Evolutionary conservation across 2,797 vertebrate species (phyloP).

Genomic region (Prionace glauca): DNA sequence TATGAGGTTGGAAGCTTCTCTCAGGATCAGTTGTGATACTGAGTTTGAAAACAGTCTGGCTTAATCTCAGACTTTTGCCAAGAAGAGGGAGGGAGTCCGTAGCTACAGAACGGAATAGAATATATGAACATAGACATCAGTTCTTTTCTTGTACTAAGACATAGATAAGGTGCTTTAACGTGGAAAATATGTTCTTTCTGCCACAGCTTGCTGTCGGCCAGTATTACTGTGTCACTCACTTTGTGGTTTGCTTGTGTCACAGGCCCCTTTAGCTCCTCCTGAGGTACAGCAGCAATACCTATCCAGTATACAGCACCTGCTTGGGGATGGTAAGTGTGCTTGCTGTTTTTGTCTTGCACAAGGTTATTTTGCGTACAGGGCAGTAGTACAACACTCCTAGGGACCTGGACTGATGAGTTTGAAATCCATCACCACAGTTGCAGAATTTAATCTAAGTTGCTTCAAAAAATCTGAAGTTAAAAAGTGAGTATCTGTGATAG

Average conservation of each 20-base stretch:
- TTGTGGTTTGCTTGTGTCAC: constrained; percentile 37
- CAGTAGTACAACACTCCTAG: neutral
- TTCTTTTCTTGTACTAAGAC: neutral
- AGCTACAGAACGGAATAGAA: neutral
- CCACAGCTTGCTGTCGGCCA: too few species aligned
- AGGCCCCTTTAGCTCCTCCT: constrained; percentile 78
- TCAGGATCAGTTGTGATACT: neutral
- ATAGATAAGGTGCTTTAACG: neutral
- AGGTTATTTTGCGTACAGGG: neutral
- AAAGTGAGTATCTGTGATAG: neutral
- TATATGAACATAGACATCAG: too few species aligned
- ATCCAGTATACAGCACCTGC: constrained; percentile 91
- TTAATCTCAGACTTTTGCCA: neutral
- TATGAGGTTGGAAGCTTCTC: neutral
- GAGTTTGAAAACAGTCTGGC: neutral
- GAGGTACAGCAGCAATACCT: constrained; percentile 96
- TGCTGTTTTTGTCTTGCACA: neutral
- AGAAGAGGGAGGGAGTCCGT: neutral
- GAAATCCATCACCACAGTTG: neutral
- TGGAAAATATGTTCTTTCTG: neutral
- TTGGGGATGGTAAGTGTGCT: constrained; percentile 76
- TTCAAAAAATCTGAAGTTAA: neutral
- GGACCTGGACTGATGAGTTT: neutral
- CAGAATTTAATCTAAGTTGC: neutral
- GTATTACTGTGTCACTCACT: neutral